A percentile compares a stretch with the other conserved stretches of the same genome.
phyloP scores from a whole-genome alignment of 2,113 vertebrate species.

The Xyrauchen texanus region DNA sequence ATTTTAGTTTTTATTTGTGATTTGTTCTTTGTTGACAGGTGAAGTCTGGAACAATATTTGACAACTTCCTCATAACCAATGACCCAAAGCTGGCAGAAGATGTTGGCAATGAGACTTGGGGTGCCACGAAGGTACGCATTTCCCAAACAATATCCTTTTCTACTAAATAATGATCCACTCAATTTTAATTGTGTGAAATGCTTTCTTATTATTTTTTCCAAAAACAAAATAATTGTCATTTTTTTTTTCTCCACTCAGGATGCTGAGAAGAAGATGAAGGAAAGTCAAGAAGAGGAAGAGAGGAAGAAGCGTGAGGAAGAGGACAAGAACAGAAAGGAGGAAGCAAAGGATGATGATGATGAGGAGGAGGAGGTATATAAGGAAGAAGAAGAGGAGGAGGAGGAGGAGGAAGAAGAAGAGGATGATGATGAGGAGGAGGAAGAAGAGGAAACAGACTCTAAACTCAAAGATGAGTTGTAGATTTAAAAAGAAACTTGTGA shows the following conservation, averaged over 20 bases:
- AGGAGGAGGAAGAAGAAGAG: slow-evolving; percentile 56
- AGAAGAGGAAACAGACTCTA: slow-evolving; percentile 70
- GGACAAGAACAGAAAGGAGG: slow-evolving; percentile 57
- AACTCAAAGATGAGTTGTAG: slow-evolving; percentile 81
- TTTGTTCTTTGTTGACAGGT: slow-evolving; percentile 65
- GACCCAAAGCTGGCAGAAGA: slow-evolving; percentile 81
- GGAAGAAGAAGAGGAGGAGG: slow-evolving; percentile 51
- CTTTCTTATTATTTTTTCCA: background rate
- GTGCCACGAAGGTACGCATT: slow-evolving; percentile 74
- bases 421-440: slow-evolving; percentile 64
- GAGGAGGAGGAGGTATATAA: slow-evolving; percentile 62
- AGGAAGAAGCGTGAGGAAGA: slow-evolving; percentile 72
- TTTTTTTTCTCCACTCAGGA: slow-evolving; percentile 68
- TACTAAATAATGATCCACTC: background rate
- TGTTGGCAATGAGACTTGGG: slow-evolving; percentile 78
- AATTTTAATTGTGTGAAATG: background rate
- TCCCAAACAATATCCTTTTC: background rate
- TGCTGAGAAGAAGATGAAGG: slow-evolving; percentile 80
- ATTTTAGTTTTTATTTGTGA: no score
- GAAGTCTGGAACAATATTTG: slow-evolving; percentile 84
- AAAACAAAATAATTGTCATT: background rate
- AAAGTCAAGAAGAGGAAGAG: slow-evolving; percentile 75
- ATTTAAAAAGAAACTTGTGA: slow-evolving; percentile 57
- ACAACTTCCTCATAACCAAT: slow-evolving; percentile 83
- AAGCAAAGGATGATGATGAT: slow-evolving; percentile 66